Base-by-base conservation (phyloP, 2,113 vertebrate genomes). In the Talpa occidentalis region DNA sequence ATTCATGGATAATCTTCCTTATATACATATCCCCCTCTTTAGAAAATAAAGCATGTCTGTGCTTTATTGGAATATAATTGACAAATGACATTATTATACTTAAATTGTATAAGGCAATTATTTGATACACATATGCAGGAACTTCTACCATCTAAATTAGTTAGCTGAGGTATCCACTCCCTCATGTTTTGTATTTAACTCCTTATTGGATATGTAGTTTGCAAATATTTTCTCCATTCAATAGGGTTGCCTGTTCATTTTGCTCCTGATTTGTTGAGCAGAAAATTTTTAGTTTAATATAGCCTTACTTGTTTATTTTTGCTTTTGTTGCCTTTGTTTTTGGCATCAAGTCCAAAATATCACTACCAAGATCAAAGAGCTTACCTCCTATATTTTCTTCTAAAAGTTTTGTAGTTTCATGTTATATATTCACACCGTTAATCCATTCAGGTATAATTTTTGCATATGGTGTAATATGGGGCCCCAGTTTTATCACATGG, bases 21-120 rank as follows among this genome's bases (percentile, higher is more conserved):
- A 95, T 74, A 77, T 60, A 97, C 93, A 90, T 96, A 94, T 56
- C 90, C 81, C 64, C 81, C 64, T 94, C 67, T 84, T 76, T 84
- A 26, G 54, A 94, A 49, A 62, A n/a, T 24, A 72, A 40, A 7
- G 8, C n/a, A 62, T 73, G 35, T 32, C 32, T 67, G 49, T 56
- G 15, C 40, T 62, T 60, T 60, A 30, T 72, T 81, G 26, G 72
- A 40, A 6, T 70, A 60, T 30, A 32, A 19, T 60, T 81, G 52
- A 49, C 32, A 90, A 78, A 67, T 78, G 56, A 70, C 49, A 72
- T 49, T 81, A 49, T 30, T 26, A 64, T 21, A 81, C 47, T 40
- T 77, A 22, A 88, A 28, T 21, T 54, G 52, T 54, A 54, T 54
- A 21, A 19, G 17, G 52, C 19, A 21, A 54, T 19, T 15, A 54